Conservation (phyloP, 2,113 vertebrate genomes). For the Anhinga rufa region DNA sequence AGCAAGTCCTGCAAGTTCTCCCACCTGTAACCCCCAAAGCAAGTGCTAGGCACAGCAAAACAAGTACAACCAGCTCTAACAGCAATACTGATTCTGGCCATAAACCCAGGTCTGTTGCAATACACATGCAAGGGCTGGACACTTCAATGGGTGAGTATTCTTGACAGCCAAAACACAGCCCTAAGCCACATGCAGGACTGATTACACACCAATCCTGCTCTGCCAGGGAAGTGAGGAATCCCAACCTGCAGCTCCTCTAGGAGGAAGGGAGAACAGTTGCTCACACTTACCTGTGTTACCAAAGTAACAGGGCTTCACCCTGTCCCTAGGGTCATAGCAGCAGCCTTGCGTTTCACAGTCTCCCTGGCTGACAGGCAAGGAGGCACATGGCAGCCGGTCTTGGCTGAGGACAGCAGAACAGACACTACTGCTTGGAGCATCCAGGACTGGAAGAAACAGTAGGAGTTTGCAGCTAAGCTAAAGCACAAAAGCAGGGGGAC, state of each 20-base stretch:
- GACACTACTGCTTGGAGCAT: not conserved
- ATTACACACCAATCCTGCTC: not conserved
- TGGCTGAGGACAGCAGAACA: not conserved
- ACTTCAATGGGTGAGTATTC: not conserved
- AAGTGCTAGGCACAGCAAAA: not conserved
- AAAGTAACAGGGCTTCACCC: conserved; percentile 56
- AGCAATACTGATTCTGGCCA: not conserved
- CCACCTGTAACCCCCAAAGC: not conserved
- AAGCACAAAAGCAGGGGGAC: not conserved
- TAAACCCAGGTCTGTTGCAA: not conserved
- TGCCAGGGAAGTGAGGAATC: not conserved
- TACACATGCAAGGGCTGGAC: not conserved
- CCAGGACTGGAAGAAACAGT: not conserved
- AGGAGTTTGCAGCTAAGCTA: not conserved
- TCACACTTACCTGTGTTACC: conserved; percentile 55
- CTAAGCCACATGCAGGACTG: not conserved
- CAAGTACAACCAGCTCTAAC: not conserved
- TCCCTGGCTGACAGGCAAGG: not conserved
- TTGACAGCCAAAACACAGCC: not conserved
- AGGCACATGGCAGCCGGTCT: conserved; percentile 14
- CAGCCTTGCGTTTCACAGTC: conserved; percentile 44
- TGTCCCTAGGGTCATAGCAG: conserved; percentile 32
- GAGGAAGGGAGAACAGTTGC: not conserved
- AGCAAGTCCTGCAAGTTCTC: not conserved
- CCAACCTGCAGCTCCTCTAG: not conserved